Percentiles rank a stretch among this genome's conserved stretches.
These are phyloP conservation scores for Sinosuthora webbiana DNA, from an alignment of 2,113 vertebrate genomes.

Conservation along the genomic window DNA sequence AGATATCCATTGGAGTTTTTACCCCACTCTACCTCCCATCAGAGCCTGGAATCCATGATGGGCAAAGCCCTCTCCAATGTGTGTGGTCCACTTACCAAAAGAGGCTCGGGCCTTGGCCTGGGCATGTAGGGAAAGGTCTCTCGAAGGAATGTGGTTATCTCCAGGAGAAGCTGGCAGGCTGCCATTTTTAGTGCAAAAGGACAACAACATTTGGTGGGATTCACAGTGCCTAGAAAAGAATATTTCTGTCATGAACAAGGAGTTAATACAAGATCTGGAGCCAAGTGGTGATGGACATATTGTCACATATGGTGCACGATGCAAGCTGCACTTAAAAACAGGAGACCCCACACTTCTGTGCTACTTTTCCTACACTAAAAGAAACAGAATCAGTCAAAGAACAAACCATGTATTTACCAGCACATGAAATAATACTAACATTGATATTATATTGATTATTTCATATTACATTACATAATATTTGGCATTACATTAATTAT, in stretches of 20 bases:
- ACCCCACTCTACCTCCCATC: neutral
- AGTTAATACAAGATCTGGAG: neutral
- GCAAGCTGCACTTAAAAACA: neutral
- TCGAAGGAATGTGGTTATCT: slow-evolving; percentile 95
- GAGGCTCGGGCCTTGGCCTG: slow-evolving; percentile 89
- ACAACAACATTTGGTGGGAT: slow-evolving; percentile 96
- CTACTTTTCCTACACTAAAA: neutral
- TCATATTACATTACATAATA: neutral
- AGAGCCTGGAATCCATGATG: neutral
- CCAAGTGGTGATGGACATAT: slow-evolving; percentile 34
- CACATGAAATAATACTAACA: neutral
- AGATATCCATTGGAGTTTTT: neutral
- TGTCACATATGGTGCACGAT: slow-evolving; percentile 30
- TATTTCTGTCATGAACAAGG: slow-evolving; percentile 19
- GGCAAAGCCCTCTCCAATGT: neutral
- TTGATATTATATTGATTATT: neutral
- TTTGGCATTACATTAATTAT: too few species aligned
- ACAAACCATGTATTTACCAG: neutral
- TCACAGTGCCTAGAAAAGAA: slow-evolving; percentile 88
- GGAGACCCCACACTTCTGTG: neutral
- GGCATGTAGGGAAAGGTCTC: slow-evolving; percentile 97
- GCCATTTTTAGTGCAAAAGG: slow-evolving; percentile 99
- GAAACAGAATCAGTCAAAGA: neutral
- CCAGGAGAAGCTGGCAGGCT: slow-evolving; percentile 93
- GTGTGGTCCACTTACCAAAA: slow-evolving; percentile 80